Evolutionary conservation across 2,888 invertebrate genomes (phyloP).

Genomic region (Drosophila tripunctata): DNA sequence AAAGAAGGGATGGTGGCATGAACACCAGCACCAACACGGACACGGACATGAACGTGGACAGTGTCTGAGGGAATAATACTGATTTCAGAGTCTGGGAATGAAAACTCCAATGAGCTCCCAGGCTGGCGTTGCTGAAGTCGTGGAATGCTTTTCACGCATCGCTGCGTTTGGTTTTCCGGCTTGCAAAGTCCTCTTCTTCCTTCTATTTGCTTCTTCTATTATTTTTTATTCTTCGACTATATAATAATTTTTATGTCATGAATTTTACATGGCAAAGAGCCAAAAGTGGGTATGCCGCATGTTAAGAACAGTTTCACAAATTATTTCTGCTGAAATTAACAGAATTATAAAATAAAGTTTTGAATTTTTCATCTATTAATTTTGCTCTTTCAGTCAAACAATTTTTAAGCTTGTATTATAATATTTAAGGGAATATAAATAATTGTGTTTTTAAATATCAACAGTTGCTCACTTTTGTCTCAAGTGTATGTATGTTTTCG

Average conservation of each 20-base stretch:
- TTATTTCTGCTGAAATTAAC: neutral
- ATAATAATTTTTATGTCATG: conserved; percentile 51
- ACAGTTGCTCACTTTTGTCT: too few species aligned
- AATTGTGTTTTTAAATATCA: too few species aligned
- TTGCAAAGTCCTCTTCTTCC: conserved; percentile 17
- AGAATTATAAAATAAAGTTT: neutral
- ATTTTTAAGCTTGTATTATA: too few species aligned
- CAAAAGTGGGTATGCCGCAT: conserved; percentile 19
- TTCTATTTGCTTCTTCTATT: conserved; percentile 56
- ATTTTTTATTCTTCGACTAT: conserved; percentile 15
- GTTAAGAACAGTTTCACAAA: conserved; percentile 17
- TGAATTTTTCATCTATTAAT: neutral
- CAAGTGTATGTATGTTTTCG: too few species aligned
- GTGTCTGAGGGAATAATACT: neutral
- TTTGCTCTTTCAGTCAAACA: too few species aligned
- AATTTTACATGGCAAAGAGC: conserved; percentile 16
- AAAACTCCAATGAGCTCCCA: conserved; percentile 19
- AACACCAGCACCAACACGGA: neutral
- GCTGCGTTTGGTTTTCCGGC: conserved; percentile 74
- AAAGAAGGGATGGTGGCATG: conserved; percentile 7
- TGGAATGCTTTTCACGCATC: conserved; percentile 77
- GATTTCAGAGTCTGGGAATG: conserved; percentile 2
- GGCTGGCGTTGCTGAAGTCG: conserved; percentile 55
- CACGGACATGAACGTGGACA: neutral
- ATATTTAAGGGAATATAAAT: too few species aligned